Evolutionary conservation across 2,113 vertebrate species (phyloP).

Genomic region (Thunnus maccoyii): DNA sequence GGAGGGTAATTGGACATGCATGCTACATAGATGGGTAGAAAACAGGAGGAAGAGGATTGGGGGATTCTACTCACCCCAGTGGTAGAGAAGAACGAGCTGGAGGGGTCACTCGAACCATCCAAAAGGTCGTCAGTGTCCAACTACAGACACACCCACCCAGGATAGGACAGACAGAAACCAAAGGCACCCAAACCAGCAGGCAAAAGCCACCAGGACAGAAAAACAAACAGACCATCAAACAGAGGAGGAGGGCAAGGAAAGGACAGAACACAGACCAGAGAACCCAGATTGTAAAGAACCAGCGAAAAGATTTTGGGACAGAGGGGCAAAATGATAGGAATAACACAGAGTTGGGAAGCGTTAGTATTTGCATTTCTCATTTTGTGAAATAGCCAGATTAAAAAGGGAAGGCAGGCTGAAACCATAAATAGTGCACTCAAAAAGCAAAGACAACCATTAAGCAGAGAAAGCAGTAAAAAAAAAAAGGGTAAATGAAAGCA

Average conservation of each 20-base stretch:
- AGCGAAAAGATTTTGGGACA: slow-evolving; percentile 46
- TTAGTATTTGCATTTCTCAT: slow-evolving; percentile 75
- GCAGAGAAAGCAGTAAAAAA: slow-evolving; percentile 54
- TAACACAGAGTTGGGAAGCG: slow-evolving; percentile 69
- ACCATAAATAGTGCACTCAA: slow-evolving; percentile 55
- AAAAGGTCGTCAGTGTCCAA: slow-evolving; percentile 94
- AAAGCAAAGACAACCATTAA: slow-evolving; percentile 62
- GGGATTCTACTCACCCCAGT: slow-evolving; percentile 90
- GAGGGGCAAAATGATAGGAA: slow-evolving; percentile 58
- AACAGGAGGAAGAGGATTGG: slow-evolving; percentile 67
- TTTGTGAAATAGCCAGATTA: slow-evolving; percentile 54
- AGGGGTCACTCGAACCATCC: slow-evolving; percentile 92
- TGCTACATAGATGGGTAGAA: slow-evolving; percentile 76
- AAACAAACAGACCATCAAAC: slow-evolving; percentile 75
- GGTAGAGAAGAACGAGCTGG: slow-evolving; percentile 93
- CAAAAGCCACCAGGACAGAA: slow-evolving; percentile 78
- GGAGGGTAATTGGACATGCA: slow-evolving; percentile 65
- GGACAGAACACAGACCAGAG: slow-evolving; percentile 74
- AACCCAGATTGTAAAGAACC: slow-evolving; percentile 66
- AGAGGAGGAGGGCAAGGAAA: slow-evolving; percentile 71
- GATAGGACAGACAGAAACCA: slow-evolving; percentile 82
- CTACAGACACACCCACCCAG: slow-evolving; percentile 86
- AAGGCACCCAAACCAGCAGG: slow-evolving; percentile 76
- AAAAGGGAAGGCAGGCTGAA: slow-evolving; percentile 63
- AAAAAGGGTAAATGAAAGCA: slow-evolving; percentile 32